phyloP scores from a whole-genome alignment of 2,797 vertebrate species.

The Heterohyrax brucei region DNA sequence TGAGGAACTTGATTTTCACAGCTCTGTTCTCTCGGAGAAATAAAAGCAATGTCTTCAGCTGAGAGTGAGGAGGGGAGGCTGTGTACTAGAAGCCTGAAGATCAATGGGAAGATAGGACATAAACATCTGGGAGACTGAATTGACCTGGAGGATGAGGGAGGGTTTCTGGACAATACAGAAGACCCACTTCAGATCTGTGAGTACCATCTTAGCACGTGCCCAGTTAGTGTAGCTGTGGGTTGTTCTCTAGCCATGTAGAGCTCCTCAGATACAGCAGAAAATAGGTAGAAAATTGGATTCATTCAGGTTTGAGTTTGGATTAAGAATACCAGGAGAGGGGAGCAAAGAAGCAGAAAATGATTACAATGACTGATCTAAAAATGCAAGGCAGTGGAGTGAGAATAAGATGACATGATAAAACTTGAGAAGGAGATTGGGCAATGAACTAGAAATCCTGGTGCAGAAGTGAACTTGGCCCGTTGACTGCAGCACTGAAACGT shows the following conservation, averaged over 20 bases:
- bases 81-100: neutral
- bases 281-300: neutral
- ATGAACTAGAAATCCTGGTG: neutral
- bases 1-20: neutral
- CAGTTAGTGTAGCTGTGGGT: too few species aligned
- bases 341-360: neutral
- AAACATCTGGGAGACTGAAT: neutral
- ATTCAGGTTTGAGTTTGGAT: neutral
- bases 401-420: too few species aligned
- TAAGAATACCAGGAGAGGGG: neutral
- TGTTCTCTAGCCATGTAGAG: neutral
- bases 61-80: neutral
- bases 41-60: neutral
- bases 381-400: neutral
- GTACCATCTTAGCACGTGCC: neutral
- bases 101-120: neutral
- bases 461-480: slow-evolving; percentile 19
- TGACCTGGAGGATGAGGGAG: neutral
- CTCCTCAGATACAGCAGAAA: neutral
- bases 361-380: neutral
- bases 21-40: slow-evolving; percentile 5
- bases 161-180: neutral
- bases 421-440: slow-evolving; percentile 6
- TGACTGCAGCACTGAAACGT: neutral
- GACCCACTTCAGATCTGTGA: neutral